Percentiles rank a stretch among this genome's conserved stretches.
Evolutionary conservation across 2,113 vertebrate species (phyloP).

Genomic region (Butorides virescens): DNA sequence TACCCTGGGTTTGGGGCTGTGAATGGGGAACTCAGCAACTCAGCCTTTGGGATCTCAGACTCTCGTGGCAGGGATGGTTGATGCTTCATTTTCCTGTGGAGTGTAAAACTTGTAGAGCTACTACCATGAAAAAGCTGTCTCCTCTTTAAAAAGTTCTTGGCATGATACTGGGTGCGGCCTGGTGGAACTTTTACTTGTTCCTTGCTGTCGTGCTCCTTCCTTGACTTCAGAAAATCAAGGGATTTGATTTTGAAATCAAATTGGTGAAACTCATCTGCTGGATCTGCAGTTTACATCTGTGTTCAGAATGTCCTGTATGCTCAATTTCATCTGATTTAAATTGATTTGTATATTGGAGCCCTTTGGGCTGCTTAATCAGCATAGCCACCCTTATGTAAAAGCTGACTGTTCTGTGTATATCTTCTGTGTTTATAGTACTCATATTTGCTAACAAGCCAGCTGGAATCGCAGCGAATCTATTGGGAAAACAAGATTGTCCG

Average conservation of each 20-base stretch:
- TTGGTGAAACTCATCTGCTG: not conserved
- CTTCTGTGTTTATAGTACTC: conserved; percentile 83
- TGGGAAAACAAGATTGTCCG: conserved; percentile 99
- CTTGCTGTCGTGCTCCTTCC: not conserved
- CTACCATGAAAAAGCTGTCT: not conserved
- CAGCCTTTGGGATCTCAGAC: not conserved
- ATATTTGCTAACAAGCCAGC: conserved; percentile 93
- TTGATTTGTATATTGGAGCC: not conserved
- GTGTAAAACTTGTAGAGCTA: not conserved
- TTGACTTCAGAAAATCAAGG: not conserved
- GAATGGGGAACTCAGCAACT: not conserved
- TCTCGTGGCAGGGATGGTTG: not conserved
- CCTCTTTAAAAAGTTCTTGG: not conserved
- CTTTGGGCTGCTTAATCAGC: not conserved
- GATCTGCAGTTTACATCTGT: not conserved
- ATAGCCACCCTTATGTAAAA: not conserved
- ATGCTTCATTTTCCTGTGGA: not conserved
- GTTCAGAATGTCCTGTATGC: not conserved
- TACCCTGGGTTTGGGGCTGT: not conserved
- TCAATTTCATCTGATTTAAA: not conserved
- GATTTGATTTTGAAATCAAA: not conserved
- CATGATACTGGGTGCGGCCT: not conserved
- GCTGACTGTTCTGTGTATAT: not conserved
- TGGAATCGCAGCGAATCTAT: conserved; percentile 96
- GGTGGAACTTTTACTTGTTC: not conserved